These are phyloP conservation scores for Caligus rogercresseyi DNA, from an alignment of 1,140 invertebrate genomes.

Conservation along the genomic window DNA sequence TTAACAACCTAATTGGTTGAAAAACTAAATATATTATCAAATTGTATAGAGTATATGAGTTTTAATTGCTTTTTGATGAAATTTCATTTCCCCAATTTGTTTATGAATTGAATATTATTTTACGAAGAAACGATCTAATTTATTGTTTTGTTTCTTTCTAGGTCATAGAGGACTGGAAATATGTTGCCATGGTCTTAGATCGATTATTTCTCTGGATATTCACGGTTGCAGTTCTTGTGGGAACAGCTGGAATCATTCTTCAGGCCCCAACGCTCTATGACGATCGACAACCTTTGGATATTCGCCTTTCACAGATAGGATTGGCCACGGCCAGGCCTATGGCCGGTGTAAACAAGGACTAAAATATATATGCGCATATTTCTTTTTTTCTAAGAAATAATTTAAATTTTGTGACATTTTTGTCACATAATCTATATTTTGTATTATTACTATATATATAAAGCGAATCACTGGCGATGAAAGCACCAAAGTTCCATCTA, in stretches of 20 bases:
- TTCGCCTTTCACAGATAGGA: constrained; percentile 10
- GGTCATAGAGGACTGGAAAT: constrained; percentile 39
- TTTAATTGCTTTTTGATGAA: too few species aligned
- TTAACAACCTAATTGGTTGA: too few species aligned
- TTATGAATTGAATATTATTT: too few species aligned
- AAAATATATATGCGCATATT: background rate
- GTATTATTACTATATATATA: too few species aligned
- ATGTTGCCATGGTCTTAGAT: constrained; percentile 45
- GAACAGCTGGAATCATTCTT: constrained; percentile 77
- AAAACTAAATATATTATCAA: too few species aligned
- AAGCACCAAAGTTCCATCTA: too few species aligned
- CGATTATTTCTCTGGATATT: constrained; percentile 42
- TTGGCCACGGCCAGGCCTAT: constrained; percentile 16
- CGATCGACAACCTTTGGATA: constrained; percentile 48
- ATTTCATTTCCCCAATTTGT: too few species aligned
- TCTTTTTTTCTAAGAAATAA: background rate
- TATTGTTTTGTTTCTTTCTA: constrained; percentile 15
- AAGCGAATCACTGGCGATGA: too few species aligned
- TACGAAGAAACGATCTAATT: too few species aligned
- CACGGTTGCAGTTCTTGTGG: constrained; percentile 43
- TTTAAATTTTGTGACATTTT: too few species aligned
- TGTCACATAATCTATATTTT: too few species aligned
- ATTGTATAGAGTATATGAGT: too few species aligned
- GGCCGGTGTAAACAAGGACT: constrained; percentile 11
- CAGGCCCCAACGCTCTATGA: constrained; percentile 81